These are phyloP conservation scores for Cepaea nemoralis DNA, from an alignment of 1,140 invertebrate genomes.

Conservation along the genomic window DNA sequence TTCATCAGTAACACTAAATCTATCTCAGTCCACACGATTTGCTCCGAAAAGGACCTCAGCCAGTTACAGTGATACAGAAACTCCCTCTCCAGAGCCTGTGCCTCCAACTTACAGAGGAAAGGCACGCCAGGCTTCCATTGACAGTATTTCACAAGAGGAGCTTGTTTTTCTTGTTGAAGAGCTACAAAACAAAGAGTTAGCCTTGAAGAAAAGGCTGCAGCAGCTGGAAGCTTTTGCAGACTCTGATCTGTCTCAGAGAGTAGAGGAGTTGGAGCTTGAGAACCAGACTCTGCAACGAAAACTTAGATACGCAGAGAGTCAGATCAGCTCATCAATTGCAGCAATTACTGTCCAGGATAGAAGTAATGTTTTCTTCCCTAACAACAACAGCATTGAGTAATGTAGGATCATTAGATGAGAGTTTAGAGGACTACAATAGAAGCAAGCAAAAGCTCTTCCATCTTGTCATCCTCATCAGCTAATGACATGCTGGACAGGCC, in stretches of 20 bases:
- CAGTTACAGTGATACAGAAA: neutral
- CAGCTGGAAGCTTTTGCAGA: slow-evolving; percentile 46
- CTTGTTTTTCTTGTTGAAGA: slow-evolving; percentile 49
- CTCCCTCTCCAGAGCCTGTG: slow-evolving; percentile 22
- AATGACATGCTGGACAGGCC: slow-evolving; percentile 61
- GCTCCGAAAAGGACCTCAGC: neutral
- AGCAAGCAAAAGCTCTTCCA: neutral
- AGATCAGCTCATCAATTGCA: neutral
- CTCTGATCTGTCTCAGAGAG: slow-evolving; percentile 24
- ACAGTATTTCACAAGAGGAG: slow-evolving; percentile 45
- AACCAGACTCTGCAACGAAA: slow-evolving; percentile 37
- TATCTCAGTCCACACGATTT: neutral
- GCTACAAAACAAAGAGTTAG: slow-evolving; percentile 42
- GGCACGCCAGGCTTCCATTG: slow-evolving; percentile 18
- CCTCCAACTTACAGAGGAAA: slow-evolving; percentile 9
- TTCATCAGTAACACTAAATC: slow-evolving; percentile 4
- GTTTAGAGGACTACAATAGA: slow-evolving; percentile 34
- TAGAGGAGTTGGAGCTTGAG: slow-evolving; percentile 38
- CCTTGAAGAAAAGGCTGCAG: slow-evolving; percentile 47
- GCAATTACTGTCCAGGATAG: neutral
- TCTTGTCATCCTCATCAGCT: neutral
- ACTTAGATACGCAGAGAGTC: slow-evolving; percentile 37
- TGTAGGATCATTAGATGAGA: slow-evolving; percentile 15
- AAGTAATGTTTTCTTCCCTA: neutral
- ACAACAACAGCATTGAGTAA: slow-evolving; percentile 8